Base-by-base conservation (phyloP, 1,140 invertebrate species). In the Pseudachorutes palmiensis region DNA sequence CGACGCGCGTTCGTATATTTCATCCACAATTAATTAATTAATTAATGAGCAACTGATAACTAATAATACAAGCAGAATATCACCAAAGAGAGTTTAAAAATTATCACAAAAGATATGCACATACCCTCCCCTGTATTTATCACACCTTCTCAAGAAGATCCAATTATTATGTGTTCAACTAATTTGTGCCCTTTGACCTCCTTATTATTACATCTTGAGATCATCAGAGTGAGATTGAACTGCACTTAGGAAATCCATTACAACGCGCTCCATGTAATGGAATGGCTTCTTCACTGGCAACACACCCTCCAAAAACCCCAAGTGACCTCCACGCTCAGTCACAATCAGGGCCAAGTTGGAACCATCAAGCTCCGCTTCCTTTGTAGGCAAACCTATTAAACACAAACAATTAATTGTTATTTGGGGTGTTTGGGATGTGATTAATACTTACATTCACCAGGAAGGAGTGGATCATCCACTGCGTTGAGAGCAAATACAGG, bases 401-500 rank as follows among this genome's bases (percentile, higher is more conserved):
- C 24, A 19, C 24, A 55, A 55, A 24, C 5, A 24, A 55, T 5
- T 14, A 41, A 41, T 41, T 41, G 19, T 9, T 41, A 41, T 41
- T 19, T 41, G 36, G 36, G 19, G 19, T 41, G 36, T 41, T 41
- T 5, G 19, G 19, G 36, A n/a, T n/a, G 26, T 2, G 9, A 31
- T 1, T 22, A 28, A 24, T 60, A 57, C 57, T 58, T 33, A 65
- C 66, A 55, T 58, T 69, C 65, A 45, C 70, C 70, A 12, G 70
- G 70, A 51, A 66, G 61, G 32, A 72, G 63, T 22, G 70, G 70
- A 67, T 72, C 70, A 62, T 72, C 70, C 28, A 28, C 30, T 24
- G 70, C 67, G 68, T 72, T 72, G 3, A 72, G 29, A 24, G 60
- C 67, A 49, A 72, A 57, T 2, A 72, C 67, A 33, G 70, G 70